Evolutionary conservation across 92 coral and sea anemone species (phyloP).

Genomic region (Galaxea fascicularis): DNA sequence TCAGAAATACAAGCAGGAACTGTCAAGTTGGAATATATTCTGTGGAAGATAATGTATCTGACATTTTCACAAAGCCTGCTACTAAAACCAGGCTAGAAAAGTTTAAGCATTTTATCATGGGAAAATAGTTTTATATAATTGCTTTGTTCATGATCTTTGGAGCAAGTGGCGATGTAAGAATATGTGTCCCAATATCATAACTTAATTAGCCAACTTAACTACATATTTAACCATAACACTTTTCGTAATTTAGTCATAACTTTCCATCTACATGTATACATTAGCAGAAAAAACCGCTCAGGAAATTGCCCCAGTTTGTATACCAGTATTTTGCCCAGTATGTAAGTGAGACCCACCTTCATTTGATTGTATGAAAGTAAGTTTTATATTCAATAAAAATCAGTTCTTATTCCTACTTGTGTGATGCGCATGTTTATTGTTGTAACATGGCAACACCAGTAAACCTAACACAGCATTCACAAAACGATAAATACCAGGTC

Average conservation of each 20-base stretch:
- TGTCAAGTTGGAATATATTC: slow-evolving; percentile 48
- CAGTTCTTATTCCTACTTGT: background rate
- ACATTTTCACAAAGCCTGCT: slow-evolving; percentile 63
- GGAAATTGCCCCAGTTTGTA: background rate
- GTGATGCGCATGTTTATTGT: background rate
- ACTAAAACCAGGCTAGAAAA: slow-evolving; percentile 22
- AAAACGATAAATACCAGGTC: no score
- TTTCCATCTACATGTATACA: background rate
- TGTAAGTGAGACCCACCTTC: background rate
- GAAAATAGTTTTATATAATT: background rate
- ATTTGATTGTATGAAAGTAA: background rate
- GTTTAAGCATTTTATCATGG: slow-evolving; percentile 3
- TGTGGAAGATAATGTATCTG: slow-evolving; percentile 64
- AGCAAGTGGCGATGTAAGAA: background rate
- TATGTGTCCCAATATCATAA: background rate
- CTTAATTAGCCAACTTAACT: slow-evolving; percentile 4
- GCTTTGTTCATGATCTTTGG: background rate
- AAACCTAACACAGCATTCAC: background rate
- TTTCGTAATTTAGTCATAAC: background rate
- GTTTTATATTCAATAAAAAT: background rate
- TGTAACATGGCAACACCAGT: background rate
- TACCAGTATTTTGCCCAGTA: background rate
- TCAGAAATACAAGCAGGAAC: slow-evolving; percentile 38
- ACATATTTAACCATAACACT: background rate
- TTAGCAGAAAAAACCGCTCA: slow-evolving; percentile 3